A percentile compares a stretch with the other conserved stretches of the same genome.
phyloP scores from a whole-genome alignment of 2,888 invertebrate species.

The Pammene aurita region DNA sequence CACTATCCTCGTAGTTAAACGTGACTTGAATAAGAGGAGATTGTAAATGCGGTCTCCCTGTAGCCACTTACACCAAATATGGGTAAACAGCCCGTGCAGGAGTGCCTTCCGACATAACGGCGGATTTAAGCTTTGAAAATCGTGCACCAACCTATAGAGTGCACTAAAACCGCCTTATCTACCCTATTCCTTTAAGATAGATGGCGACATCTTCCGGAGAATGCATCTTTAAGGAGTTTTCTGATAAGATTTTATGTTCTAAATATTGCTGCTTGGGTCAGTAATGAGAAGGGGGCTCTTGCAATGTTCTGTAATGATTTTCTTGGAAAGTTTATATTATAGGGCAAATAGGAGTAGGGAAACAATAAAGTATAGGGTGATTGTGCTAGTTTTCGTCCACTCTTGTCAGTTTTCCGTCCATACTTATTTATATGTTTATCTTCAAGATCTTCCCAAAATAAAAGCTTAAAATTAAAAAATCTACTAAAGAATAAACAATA shows the following conservation, averaged over 20 bases:
- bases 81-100: slow-evolving; percentile 43
- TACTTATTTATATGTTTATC: too few relatives aligned
- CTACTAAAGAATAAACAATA: too few relatives aligned
- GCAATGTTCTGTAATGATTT: slow-evolving; percentile 9
- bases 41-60: slow-evolving; percentile 45
- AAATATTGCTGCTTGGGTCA: slow-evolving; percentile 60
- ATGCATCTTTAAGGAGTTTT: slow-evolving; percentile 69
- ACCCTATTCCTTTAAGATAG: slow-evolving; percentile 71
- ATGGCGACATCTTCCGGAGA: slow-evolving; percentile 66
- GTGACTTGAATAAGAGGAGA: slow-evolving; percentile 43
- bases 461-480: too few relatives aligned
- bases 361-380: background rate
- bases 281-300: slow-evolving; percentile 49
- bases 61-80: slow-evolving; percentile 44
- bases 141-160: slow-evolving; percentile 64
- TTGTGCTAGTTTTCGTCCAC: too few relatives aligned
- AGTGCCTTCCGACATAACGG: slow-evolving; percentile 59
- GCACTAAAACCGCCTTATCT: slow-evolving; percentile 72
- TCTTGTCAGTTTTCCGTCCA: too few relatives aligned
- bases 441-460: too few relatives aligned
- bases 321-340: background rate
- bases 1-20: slow-evolving; percentile 37
- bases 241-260: slow-evolving; percentile 72
- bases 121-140: slow-evolving; percentile 61
- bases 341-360: background rate